Evolutionary conservation across 2,113 vertebrate genomes (phyloP), one percentile per base, ranked within the genome.

Genomic region (Ceuthmochares aereus): DNA sequence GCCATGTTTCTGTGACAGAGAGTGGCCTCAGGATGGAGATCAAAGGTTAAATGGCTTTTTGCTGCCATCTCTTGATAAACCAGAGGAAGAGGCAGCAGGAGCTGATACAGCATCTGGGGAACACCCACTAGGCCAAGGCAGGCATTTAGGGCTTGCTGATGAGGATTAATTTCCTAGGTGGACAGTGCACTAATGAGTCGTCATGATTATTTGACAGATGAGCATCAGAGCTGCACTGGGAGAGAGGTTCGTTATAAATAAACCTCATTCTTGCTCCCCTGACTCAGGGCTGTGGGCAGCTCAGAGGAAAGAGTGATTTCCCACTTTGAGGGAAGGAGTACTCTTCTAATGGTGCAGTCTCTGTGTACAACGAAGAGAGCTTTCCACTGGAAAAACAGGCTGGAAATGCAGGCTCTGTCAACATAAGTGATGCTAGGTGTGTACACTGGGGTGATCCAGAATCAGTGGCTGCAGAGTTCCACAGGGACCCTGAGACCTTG

Each of bases 31-130:
- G 42, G 60, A 29, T 47, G 9, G 77, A 89, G 96, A 97, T 97
- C 95, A 97, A 97, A 97, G 96, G 96, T 96, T 91, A 97, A 96
- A 79, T 13, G 67, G 95, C 93, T 97, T 96, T 96, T 64, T 97
- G 94, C 96, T 97, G 95, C 96, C 96, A 97, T 69, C 96, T 96
- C 93, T 94, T 93, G 96, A 97, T 96, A 84, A 91, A 66, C 8
- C 74, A 22, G 74, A 32, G 94, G 87, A 96, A 97, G 66, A 95
- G 69, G 77, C 73, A 45, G 89, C 60, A 89, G 73, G 14, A 54
- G 52, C n/a, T 13, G 86, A 26, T 5, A 4, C 20, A 11, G 8
- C 1, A 6, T 19, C 27, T 42, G 47, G 27, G 30, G 27, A 68
- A 7, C 52, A 36, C 10, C 52, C 43, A 30, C 14, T 4, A 59